Evolutionary conservation across 2,113 vertebrate species (phyloP), one percentile per base, ranked within the genome.

Genomic region (Corynorhinus townsendii): DNA sequence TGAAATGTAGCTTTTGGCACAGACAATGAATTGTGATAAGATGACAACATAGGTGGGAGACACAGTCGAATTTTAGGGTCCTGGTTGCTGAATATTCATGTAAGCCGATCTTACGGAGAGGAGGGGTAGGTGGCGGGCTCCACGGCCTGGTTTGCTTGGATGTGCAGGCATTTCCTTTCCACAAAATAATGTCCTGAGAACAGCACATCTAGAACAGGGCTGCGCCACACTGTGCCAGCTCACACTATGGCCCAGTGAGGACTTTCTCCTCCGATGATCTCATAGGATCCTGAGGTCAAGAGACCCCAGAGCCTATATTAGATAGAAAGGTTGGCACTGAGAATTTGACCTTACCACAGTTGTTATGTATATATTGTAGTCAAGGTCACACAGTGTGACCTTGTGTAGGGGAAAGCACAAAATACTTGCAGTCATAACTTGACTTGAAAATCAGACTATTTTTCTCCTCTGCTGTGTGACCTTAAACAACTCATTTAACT

Each of bases 1-100:
- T 90, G 72, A 93, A 86, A 56, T 76, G 40, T 91, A 94, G 54
- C 95, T 96, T 97, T 96, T 91, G 91, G 88, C 94, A 81, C 80
- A 95, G 2, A 11, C 22, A 64, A 85, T 35, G 68, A 84, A 68
- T 73, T 79, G 49, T 79, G 84, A 94, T 84, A 86, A 87, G 62
- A 90, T 79, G 87, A 84, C 90, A 93, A 79, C 68, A 62, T 43
- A 76, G 90, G 85, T 93, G 59, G 91, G 91, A 92, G 71, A 95
- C 38, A 59, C n/a, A 92, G 33, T n/a, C 24, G 81, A 68, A 19
- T 86, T 66, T 56, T 11, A 75, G 52, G 81, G 82, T 93, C 35
- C 71, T 64, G 71, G 72, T n/a, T 92, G 68, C 49, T 95, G 56
- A 90, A 86, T 59, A 71, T 92, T 92, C 92, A 89, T 66, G 47